Conservation (phyloP, 2,113 vertebrate genomes). For the Coreoperca whiteheadi region DNA sequence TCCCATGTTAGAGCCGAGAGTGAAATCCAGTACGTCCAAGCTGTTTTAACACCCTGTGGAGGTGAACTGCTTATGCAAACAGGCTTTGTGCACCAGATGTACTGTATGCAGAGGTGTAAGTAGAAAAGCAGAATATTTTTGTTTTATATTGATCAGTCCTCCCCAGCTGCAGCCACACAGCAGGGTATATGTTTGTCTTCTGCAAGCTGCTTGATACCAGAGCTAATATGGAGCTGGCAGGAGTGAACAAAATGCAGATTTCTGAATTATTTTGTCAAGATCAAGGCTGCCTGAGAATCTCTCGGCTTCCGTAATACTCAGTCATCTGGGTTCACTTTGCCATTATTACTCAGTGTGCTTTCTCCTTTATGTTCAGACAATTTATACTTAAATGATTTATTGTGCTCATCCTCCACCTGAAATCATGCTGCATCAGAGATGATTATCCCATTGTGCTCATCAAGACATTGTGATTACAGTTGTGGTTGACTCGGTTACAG, state of each 20-base stretch:
- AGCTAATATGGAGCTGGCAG: no score
- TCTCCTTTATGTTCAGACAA: background rate
- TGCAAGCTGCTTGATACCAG: conserved; percentile 4
- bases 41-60: conserved; percentile 19
- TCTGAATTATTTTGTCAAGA: background rate
- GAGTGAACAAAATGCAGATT: conserved; percentile 2
- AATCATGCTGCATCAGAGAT: background rate
- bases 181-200: conserved; percentile 7
- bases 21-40: conserved; percentile 29
- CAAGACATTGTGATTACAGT: conserved; percentile 36
- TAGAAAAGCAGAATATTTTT: conserved; percentile 35
- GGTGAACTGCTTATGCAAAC: conserved; percentile 36
- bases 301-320: background rate
- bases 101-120: conserved; percentile 24
- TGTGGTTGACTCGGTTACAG: conserved; percentile 19
- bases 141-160: conserved; percentile 33
- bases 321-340: background rate
- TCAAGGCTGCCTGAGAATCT: background rate
- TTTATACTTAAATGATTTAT: conserved; percentile 6
- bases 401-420: background rate
- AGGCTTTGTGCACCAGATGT: conserved; percentile 9
- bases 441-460: conserved; percentile 26
- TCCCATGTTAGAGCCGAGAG: background rate
- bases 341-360: conserved; percentile 4
- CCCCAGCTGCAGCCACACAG: background rate